These are phyloP conservation scores for Zaprionus gabonicus DNA, from an alignment of 1,140 invertebrate genomes.

Conservation along the genomic window DNA sequence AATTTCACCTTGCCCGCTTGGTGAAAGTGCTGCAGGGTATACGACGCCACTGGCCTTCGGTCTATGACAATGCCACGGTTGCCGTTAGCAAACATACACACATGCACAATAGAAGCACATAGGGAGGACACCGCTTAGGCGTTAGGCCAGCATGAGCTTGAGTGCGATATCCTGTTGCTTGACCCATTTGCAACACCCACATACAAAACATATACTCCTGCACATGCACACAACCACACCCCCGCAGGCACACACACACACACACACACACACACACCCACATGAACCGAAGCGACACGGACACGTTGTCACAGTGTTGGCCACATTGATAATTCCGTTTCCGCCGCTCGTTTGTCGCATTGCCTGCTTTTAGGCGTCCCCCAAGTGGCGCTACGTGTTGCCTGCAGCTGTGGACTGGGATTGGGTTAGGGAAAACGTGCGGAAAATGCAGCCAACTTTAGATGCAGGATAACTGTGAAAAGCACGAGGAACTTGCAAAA, in stretches of 20 bases:
- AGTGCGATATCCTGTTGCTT: constrained; percentile 67
- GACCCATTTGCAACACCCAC: constrained; percentile 36
- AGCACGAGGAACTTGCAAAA: constrained; percentile 24
- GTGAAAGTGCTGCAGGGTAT: constrained; percentile 11
- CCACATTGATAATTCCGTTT: constrained; percentile 55
- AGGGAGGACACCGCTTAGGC: neutral
- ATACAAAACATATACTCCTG: neutral
- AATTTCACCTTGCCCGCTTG: neutral
- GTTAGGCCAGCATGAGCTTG: constrained; percentile 11
- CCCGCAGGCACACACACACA: neutral
- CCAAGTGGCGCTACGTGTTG: constrained; percentile 11
- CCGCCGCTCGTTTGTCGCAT: constrained; percentile 55
- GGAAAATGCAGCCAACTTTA: constrained; percentile 11
- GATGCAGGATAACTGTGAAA: neutral
- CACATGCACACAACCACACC: neutral
- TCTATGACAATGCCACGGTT: constrained; percentile 59
- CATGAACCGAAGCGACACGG: neutral
- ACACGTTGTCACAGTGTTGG: constrained; percentile 31
- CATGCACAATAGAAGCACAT: neutral
- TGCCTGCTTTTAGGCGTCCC: constrained; percentile 31
- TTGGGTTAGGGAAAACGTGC: constrained; percentile 29
- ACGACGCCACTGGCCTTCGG: constrained; percentile 49
- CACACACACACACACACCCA: neutral
- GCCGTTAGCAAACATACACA: constrained; percentile 12
- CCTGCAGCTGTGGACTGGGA: constrained; percentile 1